Evolutionary conservation across 2,113 vertebrate genomes (phyloP).

Genomic region (Dicaeum eximium): DNA sequence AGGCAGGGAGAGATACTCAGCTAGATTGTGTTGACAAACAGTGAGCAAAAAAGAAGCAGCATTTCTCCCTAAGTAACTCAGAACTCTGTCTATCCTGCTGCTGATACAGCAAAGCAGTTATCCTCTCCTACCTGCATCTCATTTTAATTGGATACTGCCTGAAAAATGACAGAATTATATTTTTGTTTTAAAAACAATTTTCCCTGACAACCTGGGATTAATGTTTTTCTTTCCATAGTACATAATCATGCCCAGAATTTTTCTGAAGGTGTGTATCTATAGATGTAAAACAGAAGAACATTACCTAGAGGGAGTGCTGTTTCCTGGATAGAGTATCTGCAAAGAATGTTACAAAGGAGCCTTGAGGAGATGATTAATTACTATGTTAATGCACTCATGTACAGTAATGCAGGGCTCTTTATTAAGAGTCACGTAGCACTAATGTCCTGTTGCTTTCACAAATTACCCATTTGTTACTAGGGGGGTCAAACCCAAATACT

Average conservation of each 20-base stretch:
- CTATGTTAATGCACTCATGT: background rate
- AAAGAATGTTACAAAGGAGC: background rate
- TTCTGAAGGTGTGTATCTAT: background rate
- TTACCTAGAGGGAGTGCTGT: background rate
- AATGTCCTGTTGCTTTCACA: background rate
- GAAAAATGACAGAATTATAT: conserved; percentile 6
- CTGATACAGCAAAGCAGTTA: background rate
- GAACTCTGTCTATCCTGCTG: background rate
- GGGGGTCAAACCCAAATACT: background rate
- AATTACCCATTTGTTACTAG: background rate
- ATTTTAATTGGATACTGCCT: background rate
- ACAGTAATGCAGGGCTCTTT: background rate
- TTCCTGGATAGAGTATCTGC: background rate
- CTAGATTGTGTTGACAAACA: background rate
- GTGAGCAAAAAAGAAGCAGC: background rate
- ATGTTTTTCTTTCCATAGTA: background rate
- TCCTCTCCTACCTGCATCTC: background rate
- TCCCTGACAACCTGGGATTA: conserved; percentile 17
- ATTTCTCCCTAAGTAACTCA: background rate
- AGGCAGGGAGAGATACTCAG: background rate
- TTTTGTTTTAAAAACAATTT: conserved; percentile 6
- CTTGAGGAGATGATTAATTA: conserved; percentile 32
- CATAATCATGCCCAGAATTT: background rate
- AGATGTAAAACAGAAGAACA: background rate
- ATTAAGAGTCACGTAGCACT: background rate